These are phyloP conservation scores for Ridgeia piscesae DNA, from an alignment of 1,140 invertebrate species.

Conservation along the genomic window DNA sequence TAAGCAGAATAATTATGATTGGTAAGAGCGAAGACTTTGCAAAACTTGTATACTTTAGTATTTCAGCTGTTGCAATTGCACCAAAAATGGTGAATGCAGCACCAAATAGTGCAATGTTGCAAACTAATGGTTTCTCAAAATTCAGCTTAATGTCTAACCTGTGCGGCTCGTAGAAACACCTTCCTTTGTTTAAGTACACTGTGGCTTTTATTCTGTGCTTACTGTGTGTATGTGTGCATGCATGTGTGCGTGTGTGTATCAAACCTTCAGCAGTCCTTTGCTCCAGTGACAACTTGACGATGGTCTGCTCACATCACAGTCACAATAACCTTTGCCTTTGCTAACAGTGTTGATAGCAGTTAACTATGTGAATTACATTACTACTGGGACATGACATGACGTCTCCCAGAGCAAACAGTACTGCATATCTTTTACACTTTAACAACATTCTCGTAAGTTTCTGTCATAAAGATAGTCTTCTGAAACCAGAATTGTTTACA, in stretches of 20 bases:
- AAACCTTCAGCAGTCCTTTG: no score
- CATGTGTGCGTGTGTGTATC: neutral
- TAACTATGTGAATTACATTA: no score
- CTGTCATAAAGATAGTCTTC: no score
- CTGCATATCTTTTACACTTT: no score
- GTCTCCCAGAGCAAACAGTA: no score
- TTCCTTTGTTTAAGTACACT: neutral
- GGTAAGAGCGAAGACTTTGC: neutral
- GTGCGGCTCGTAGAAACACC: neutral
- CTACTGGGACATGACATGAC: no score
- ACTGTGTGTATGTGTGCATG: neutral
- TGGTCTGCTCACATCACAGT: no score
- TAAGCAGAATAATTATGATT: neutral
- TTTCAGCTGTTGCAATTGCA: neutral
- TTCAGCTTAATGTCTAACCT: neutral
- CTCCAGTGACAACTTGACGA: no score
- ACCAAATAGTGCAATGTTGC: neutral
- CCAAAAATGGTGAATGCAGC: neutral
- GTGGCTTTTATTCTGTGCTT: constrained; percentile 7
- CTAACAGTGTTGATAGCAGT: no score
- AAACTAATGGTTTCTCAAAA: neutral
- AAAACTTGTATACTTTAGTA: neutral
- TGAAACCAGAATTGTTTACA: no score
- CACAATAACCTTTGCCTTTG: no score
- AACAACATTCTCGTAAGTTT: no score